Base-by-base conservation (phyloP, 2,888 invertebrate genomes). In the Entomobrya multifasciata region DNA sequence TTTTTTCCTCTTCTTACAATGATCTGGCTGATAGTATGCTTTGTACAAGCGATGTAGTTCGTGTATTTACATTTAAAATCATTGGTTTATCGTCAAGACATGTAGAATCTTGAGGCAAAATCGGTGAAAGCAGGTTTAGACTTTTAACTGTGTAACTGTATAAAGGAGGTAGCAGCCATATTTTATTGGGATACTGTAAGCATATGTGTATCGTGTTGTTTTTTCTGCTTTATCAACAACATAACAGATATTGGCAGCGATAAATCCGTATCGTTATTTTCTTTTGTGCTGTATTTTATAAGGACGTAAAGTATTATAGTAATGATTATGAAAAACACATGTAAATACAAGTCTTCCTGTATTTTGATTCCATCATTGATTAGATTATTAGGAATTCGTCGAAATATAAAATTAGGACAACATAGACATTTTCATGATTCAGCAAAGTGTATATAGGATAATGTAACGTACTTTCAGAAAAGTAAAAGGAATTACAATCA, bases 61-160 rank as follows among this genome's bases (percentile, higher is more conserved):
- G 36, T 5, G 30, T 65, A 65, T 65, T 65, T 65, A 41, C 65
- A 41, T 65, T 65, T 65, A 65, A 65, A 65, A 65, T 36, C 65
- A 65, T 65, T 36, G 41, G 41, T 65, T 36, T 17, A 27, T 62
- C 30, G 30, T 65, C 4, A 20, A 15, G 10, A 65, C 17, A 30
- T 30, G 62, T 15, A 13, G n/a, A 62, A 62, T 62, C 20, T 65
- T 41, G 36, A 65, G 20, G 65, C 20, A 65, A 65, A 65, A 5
- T 11, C 30, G 0, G 20, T 17, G 20, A 65, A 65, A 41, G 65
- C 41, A 25, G 65, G 15, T 65, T 20, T n/a, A 13, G 65, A 49
- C 22, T 15, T 13, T 11, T 8, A 65, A 5, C 47, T 49, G 1
- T 15, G 15, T 13, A 8, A 8, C 11, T 49, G 6, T 25, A 8